phyloP scores from a whole-genome alignment of 2,888 invertebrate species.

The Drosophila demipolita region DNA sequence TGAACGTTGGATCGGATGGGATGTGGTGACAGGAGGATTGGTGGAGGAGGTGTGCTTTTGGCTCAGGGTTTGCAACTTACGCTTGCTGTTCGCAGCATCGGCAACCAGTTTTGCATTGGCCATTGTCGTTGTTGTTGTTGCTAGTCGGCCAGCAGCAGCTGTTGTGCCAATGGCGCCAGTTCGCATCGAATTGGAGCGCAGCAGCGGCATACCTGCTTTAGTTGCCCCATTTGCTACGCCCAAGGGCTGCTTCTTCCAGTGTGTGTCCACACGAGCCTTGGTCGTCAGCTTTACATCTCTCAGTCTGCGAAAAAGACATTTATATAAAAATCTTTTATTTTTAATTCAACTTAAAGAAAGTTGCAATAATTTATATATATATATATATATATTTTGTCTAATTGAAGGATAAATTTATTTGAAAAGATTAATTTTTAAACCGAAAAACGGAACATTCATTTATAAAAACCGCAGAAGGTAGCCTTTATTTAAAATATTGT shows the following conservation, averaged over 20 bases:
- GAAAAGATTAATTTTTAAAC: not conserved
- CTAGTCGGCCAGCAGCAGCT: constrained; percentile 9
- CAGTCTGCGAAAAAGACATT: constrained; percentile 45
- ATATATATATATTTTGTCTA: no score
- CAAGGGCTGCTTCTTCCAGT: constrained; percentile 81
- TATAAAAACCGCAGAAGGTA: not conserved
- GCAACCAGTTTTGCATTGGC: constrained; percentile 75
- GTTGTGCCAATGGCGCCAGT: constrained; percentile 17
- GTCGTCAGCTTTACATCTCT: constrained; percentile 77
- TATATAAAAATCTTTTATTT: not conserved
- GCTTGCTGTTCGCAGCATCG: constrained; percentile 35
- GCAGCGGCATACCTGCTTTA: constrained; percentile 22
- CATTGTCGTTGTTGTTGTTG: constrained; percentile 63
- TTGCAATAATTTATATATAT: not conserved
- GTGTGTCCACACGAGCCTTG: constrained; percentile 84
- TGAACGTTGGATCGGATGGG: constrained; percentile 10
- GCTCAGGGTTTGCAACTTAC: constrained; percentile 45
- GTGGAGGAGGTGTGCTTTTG: not conserved
- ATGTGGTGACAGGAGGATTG: constrained; percentile 13
- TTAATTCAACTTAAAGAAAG: not conserved
- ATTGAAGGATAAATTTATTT: not conserved
- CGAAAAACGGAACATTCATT: not conserved
- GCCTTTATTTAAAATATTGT: not conserved
- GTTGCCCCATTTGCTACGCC: constrained; percentile 15
- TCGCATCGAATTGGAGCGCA: constrained; percentile 81